phyloP scores from a whole-genome alignment of 2,888 invertebrate species.

The Nymphalis urticae region DNA sequence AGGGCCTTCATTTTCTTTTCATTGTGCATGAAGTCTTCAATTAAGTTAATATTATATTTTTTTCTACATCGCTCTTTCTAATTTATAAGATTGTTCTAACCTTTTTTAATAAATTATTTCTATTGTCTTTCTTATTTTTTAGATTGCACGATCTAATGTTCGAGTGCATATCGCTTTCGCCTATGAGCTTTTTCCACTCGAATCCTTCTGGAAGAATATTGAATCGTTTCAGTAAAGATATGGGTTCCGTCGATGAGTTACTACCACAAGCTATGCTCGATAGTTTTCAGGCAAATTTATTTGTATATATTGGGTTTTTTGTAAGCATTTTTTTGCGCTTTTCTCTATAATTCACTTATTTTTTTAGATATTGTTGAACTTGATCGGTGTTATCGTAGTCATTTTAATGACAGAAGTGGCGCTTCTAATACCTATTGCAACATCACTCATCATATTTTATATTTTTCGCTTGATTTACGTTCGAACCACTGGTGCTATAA shows the following conservation, averaged over 20 bases:
- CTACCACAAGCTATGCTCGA: slow-evolving; percentile 88
- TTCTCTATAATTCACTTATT: not conserved
- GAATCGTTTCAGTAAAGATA: slow-evolving; percentile 91
- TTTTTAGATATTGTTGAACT: slow-evolving; percentile 86
- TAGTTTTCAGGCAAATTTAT: slow-evolving; percentile 76
- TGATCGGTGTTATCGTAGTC: slow-evolving; percentile 89
- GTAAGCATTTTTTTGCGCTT: not conserved
- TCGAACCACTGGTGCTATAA: slow-evolving; percentile 86
- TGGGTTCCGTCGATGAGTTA: slow-evolving; percentile 90
- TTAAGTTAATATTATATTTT: slow-evolving; percentile 60
- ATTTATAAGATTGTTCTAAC: not conserved
- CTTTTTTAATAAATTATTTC: too few species aligned
- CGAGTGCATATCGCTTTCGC: slow-evolving; percentile 74
- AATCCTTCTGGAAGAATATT: slow-evolving; percentile 92
- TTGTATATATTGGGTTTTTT: not conserved
- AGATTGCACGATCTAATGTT: slow-evolving; percentile 87
- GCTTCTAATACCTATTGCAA: slow-evolving; percentile 72
- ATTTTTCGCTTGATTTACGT: slow-evolving; percentile 84
- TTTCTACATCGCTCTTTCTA: not conserved
- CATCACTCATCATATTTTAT: slow-evolving; percentile 83
- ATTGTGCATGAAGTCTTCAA: slow-evolving; percentile 84
- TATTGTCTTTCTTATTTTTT: slow-evolving; percentile 13
- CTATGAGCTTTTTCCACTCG: slow-evolving; percentile 87
- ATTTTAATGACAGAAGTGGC: slow-evolving; percentile 83
- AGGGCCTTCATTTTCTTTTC: slow-evolving; percentile 85